These are phyloP conservation scores for Ammodytes marinus DNA, from an alignment of 2,113 vertebrate species.

Conservation along the genomic window DNA sequence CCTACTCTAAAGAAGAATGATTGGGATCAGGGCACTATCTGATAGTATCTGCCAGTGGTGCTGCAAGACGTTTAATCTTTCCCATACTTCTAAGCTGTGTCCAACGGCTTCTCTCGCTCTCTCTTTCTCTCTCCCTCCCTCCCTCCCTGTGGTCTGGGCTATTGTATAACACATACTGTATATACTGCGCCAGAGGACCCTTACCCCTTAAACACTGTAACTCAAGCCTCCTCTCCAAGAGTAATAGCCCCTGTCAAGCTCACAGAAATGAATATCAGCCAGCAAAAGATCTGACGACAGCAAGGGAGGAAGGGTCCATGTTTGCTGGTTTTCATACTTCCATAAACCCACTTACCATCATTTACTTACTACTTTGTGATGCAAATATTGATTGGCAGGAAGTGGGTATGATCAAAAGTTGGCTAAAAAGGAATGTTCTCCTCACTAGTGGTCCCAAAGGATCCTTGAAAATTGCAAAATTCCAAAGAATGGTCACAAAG, in stretches of 20 bases:
- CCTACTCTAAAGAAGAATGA: background rate
- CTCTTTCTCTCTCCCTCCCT: constrained; percentile 33
- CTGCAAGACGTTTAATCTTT: constrained; percentile 50
- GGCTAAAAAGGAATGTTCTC: background rate
- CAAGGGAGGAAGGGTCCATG: constrained; percentile 47
- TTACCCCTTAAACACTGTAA: constrained; percentile 56
- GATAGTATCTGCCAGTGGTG: constrained; percentile 4
- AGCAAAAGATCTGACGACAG: constrained; percentile 62
- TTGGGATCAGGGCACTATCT: constrained; percentile 1
- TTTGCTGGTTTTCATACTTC: constrained; percentile 55
- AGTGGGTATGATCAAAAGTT: constrained; percentile 3
- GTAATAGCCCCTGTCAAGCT: constrained; percentile 78
- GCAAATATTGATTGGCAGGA: constrained; percentile 14
- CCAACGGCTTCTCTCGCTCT: too few relatives aligned
- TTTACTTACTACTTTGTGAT: constrained; percentile 55
- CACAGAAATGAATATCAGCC: constrained; percentile 73
- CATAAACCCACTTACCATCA: constrained; percentile 13
- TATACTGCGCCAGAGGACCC: constrained; percentile 45
- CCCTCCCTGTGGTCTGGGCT: constrained; percentile 20
- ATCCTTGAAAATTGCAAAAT: background rate
- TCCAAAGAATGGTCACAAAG: too few relatives aligned
- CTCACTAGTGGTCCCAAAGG: background rate
- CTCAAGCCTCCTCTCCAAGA: constrained; percentile 70
- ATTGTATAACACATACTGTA: constrained; percentile 45
- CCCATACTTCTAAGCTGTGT: constrained; percentile 43